Evolutionary conservation across 2,888 invertebrate species (phyloP).

Genomic region (Microplitis manilae): DNA sequence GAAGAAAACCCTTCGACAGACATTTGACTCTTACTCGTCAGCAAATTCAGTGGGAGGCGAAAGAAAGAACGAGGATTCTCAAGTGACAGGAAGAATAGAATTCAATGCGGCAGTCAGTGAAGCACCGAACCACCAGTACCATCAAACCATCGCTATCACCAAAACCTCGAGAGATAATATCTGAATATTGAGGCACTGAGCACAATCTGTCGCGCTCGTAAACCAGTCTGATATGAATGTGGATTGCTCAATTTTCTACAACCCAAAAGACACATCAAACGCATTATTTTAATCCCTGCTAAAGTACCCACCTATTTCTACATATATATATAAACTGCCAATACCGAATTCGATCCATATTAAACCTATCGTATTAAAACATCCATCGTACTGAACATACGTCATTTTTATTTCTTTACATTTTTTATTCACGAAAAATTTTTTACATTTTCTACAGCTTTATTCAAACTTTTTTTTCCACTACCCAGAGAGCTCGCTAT

Average conservation of each 20-base stretch:
- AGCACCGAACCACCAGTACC: conserved; percentile 28
- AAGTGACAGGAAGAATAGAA: conserved; percentile 40
- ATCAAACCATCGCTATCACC: not conserved
- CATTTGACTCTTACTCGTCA: conserved; percentile 52
- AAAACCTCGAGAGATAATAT: conserved; percentile 61
- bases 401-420: not conserved
- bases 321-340: not conserved
- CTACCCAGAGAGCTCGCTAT: too few species aligned
- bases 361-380: not conserved
- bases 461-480: too few species aligned
- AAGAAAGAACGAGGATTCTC: conserved; percentile 18
- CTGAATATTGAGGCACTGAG: conserved; percentile 64
- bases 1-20: conserved; percentile 19
- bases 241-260: conserved; percentile 56
- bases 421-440: too few species aligned
- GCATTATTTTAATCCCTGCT: conserved; percentile 12
- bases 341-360: not conserved
- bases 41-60: conserved; percentile 48
- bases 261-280: conserved; percentile 33
- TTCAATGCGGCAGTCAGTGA: conserved; percentile 29
- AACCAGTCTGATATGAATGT: conserved; percentile 61
- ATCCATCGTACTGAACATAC: not conserved
- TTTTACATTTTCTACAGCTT: not conserved
- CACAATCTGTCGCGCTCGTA: conserved; percentile 63
- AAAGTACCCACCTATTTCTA: not conserved